Conservation (phyloP, 2,113 vertebrate genomes). For the Crypturellus undulatus region DNA sequence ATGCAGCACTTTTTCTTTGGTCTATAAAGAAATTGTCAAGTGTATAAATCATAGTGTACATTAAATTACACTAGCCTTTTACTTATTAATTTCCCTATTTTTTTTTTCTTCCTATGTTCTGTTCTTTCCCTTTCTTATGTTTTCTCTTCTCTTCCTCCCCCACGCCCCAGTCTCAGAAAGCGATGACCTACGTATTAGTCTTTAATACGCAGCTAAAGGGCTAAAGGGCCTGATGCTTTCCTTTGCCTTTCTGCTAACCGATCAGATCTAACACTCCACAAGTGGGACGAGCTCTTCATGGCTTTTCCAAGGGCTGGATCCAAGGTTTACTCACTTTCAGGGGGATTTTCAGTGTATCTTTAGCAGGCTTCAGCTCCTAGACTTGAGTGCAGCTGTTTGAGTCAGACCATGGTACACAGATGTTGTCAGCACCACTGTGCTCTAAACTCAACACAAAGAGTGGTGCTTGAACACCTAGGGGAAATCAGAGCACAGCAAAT, state of each 20-base stretch:
- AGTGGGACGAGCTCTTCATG: not conserved
- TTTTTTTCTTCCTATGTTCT: not conserved
- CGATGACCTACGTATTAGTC: accelerated
- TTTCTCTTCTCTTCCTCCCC: not conserved
- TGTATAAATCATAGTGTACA: conserved; percentile 43
- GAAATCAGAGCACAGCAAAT: not conserved
- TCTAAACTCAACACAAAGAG: not conserved
- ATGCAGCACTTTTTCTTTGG: conserved; percentile 38
- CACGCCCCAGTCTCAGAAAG: not conserved
- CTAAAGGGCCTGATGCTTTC: not conserved
- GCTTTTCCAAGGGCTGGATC: not conserved
- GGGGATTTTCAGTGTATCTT: not conserved
- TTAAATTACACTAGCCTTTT: conserved; percentile 57
- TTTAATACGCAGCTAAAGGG: too few relatives aligned
- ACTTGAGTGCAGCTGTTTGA: not conserved
- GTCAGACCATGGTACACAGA: accelerated
- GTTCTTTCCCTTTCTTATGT: accelerated
- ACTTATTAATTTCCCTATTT: conserved; percentile 56
- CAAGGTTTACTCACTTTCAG: not conserved
- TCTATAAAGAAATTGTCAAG: conserved; percentile 53
- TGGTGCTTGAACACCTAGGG: not conserved
- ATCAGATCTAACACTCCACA: not conserved
- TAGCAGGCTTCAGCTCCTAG: accelerated
- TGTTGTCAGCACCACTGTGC: not conserved
- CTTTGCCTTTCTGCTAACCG: not conserved